Base-by-base conservation (phyloP, 2,888 invertebrate genomes). In the Galerucella calmariensis region DNA sequence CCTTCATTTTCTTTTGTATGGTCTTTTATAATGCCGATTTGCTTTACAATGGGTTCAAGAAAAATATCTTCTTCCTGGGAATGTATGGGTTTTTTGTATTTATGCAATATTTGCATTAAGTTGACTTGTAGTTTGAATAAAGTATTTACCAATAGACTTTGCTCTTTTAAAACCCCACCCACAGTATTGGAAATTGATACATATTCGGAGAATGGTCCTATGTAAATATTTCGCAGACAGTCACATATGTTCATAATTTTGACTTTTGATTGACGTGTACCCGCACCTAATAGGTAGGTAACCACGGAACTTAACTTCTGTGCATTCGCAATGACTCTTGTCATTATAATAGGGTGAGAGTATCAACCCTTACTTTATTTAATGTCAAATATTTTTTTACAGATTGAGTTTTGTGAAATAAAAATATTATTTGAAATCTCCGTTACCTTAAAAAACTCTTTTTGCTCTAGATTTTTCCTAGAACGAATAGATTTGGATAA, bases 141-240 rank as follows among this genome's bases (percentile, higher is more conserved):
- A 75, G 91, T 89, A 81, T 93, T 91, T 67, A 96, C 95, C 77
- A 95, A 89, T 75, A 90, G 90, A 74, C 94, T 93, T 85, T 96
- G 94, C 74, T 91, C 88, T 74, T 92, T 92, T 59, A 94, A 93
- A 89, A 94, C 94, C 27, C 93, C 94, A 48, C 94, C 95, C 79
- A 97, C 94, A 86, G 93, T 90, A 84, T 90, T 88, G 74, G 95
- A 95, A 75, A 93, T 87, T 73, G 90, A 88, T 77, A 95, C 84
- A 87, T 92, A 96, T 77, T 92, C 90, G 80, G 90, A 90, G 82
- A 96, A 90, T 65, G 94, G 92, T 70, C 93, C 93, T 85, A 90
- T 76, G 72, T 78, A 78, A 62, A 81, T 79, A 48, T 77, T 75
- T 75, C 72, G 77, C 48, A 81, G 66, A 48, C 72, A 67, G 62